Evolutionary conservation across 2,888 invertebrate species (phyloP).

Genomic region (Meta bourneti): DNA sequence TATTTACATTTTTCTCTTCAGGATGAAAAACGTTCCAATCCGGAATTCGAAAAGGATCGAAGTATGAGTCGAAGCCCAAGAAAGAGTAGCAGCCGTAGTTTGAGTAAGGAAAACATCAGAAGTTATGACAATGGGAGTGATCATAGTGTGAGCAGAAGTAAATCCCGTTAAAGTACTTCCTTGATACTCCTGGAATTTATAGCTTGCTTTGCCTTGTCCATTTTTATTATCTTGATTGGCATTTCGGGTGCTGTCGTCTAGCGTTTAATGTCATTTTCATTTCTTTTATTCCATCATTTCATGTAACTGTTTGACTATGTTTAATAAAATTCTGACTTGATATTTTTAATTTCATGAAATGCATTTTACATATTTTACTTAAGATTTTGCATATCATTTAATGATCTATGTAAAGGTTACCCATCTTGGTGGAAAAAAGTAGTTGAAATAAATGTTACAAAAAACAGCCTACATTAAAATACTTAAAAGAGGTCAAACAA

Average conservation of each 20-base stretch:
- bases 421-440: no score
- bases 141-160: constrained; percentile 69
- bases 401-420: no score
- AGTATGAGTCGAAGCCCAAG: constrained; percentile 67
- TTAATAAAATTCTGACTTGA: not conserved
- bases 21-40: constrained; percentile 42
- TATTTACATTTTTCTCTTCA: constrained; percentile 1
- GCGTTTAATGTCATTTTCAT: not conserved
- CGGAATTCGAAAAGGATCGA: constrained; percentile 34
- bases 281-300: not conserved
- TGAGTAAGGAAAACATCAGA: constrained; percentile 61
- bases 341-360: no score
- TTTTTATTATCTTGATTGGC: no score
- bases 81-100: constrained; percentile 70
- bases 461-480: no score
- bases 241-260: not conserved
- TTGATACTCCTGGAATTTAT: not conserved
- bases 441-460: no score
- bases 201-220: not conserved
- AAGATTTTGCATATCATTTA: no score
- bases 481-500: no score
- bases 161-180: constrained; percentile 55
- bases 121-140: constrained; percentile 55
- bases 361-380: no score
- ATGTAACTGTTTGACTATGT: not conserved